phyloP scores from a whole-genome alignment of 2,113 vertebrate genomes.

The Aldabrachelys gigantea region DNA sequence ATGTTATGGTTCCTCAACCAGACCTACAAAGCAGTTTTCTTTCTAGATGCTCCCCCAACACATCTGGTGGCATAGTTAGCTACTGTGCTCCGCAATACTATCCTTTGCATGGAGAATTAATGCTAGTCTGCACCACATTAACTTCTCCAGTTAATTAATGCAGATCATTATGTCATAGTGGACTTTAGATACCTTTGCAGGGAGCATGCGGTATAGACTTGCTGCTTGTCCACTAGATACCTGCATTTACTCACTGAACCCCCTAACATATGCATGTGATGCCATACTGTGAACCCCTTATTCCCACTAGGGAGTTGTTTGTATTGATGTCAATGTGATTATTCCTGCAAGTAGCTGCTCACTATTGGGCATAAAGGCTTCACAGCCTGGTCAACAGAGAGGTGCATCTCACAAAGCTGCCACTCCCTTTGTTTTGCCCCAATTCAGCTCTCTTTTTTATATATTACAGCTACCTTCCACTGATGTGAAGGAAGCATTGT shows the following conservation, averaged over 20 bases:
- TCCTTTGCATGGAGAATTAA: neutral
- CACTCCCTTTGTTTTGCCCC: neutral
- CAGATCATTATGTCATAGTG: neutral
- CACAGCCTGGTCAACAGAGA: neutral
- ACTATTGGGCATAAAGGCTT: neutral
- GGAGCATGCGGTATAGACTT: fast-evolving
- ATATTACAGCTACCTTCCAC: neutral
- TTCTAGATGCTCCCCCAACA: neutral
- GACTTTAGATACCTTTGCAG: neutral
- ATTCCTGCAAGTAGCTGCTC: neutral
- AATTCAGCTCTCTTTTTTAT: neutral
- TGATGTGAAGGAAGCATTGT: neutral
- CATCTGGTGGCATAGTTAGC: too few species aligned
- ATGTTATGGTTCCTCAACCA: neutral
- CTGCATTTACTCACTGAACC: neutral
- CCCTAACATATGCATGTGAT: neutral
- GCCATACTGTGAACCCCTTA: fast-evolving
- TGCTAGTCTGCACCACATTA: neutral
- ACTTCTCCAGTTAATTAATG: neutral
- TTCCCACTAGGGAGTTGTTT: fast-evolving
- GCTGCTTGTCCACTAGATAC: neutral
- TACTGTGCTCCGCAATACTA: fast-evolving
- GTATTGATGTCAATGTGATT: fast-evolving
- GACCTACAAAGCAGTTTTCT: neutral
- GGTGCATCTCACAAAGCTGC: fast-evolving